Conservation (phyloP, 2,888 invertebrate genomes). For the Pegoplata infirma region DNA sequence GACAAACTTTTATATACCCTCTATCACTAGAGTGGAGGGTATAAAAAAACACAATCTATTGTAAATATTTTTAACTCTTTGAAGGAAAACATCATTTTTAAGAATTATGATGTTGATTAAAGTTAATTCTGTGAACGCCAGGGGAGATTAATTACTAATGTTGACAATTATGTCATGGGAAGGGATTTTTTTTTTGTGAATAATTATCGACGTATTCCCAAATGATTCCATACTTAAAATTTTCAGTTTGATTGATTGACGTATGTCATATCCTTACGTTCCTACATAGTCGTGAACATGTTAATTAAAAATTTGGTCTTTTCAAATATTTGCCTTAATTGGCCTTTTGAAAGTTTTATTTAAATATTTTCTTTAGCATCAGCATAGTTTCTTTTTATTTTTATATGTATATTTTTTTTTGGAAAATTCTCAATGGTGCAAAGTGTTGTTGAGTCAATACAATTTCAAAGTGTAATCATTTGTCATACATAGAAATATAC, state of each 20-base stretch:
- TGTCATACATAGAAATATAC: not conserved
- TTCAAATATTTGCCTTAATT: slow-evolving; percentile 60
- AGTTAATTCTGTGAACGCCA: not conserved
- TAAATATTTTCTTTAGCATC: slow-evolving; percentile 53
- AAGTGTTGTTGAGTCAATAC: slow-evolving; percentile 61
- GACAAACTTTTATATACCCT: no score
- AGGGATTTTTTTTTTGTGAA: not conserved
- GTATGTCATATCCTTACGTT: not conserved
- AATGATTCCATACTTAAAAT: not conserved
- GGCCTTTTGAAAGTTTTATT: slow-evolving; percentile 53
- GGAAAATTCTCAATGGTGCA: slow-evolving; percentile 46
- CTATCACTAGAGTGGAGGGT: no score
- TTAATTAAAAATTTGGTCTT: slow-evolving; percentile 52
- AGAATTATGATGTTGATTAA: not conserved
- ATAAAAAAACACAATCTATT: no score
- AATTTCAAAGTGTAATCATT: slow-evolving; percentile 31
- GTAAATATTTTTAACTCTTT: no score
- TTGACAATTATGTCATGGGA: not conserved
- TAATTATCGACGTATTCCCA: not conserved
- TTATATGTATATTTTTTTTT: slow-evolving; percentile 11
- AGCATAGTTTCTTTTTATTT: slow-evolving; percentile 38
- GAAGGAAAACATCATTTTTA: no score
- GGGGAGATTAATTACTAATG: not conserved
- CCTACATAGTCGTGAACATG: slow-evolving; percentile 13
- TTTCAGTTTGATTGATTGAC: not conserved